A percentile compares a stretch with the other conserved stretches of the same genome.
phyloP scores from a whole-genome alignment of 2,888 invertebrate species.

The Cephus runcator region DNA sequence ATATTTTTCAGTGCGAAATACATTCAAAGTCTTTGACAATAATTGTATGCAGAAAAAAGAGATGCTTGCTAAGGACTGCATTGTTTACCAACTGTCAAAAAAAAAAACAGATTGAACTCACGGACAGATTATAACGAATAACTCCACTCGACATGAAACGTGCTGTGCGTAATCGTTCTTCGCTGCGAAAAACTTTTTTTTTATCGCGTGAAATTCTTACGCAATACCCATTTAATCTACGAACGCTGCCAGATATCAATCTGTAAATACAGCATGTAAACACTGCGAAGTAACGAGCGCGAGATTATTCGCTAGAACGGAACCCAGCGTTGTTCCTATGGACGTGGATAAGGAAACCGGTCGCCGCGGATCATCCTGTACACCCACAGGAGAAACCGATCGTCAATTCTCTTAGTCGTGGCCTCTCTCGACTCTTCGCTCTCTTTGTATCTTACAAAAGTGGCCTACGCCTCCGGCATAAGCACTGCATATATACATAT shows the following conservation, averaged over 20 bases:
- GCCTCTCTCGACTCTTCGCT: constrained; percentile 1
- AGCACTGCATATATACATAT: not conserved
- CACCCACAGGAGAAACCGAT: not conserved
- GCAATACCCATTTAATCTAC: not conserved
- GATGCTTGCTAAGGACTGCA: too few species aligned
- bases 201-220: not conserved
- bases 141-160: not conserved
- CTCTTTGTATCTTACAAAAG: constrained; percentile 2
- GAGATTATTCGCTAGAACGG: not conserved
- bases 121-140: too few species aligned
- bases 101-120: too few species aligned
- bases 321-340: not conserved
- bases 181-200: not conserved
- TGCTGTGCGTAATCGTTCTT: not conserved
- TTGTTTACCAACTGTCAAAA: too few species aligned
- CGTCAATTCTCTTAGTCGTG: not conserved
- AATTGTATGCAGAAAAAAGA: too few species aligned
- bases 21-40: too few species aligned
- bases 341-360: not conserved
- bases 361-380: not conserved
- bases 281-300: not conserved
- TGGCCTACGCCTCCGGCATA: not conserved
- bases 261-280: not conserved
- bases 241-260: not conserved
- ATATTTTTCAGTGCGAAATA: too few species aligned